Evolutionary conservation across 2,888 invertebrate species (phyloP).

Genomic region (Rhamnusium bicolor): DNA sequence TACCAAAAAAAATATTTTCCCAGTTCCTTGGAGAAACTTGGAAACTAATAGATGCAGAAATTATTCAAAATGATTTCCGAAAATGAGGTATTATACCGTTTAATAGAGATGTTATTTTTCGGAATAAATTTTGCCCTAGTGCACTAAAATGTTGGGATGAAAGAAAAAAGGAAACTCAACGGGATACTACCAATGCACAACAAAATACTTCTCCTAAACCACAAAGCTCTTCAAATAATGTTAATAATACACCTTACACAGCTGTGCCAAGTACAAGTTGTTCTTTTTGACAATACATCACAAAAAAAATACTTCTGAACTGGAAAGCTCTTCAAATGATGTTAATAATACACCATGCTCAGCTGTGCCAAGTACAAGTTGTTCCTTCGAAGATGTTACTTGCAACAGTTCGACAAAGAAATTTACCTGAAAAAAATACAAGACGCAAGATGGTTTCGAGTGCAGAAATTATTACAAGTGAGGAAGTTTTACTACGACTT

Average conservation of each 20-base stretch:
- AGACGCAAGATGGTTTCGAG: too few species aligned
- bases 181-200: too few species aligned
- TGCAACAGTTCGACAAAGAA: neutral
- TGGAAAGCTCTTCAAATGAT: too few species aligned
- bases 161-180: neutral
- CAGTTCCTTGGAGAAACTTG: constrained; percentile 40
- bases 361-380: neutral
- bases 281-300: too few species aligned
- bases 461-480: too few species aligned
- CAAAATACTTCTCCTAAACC: neutral
- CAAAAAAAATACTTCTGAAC: too few species aligned
- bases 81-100: neutral
- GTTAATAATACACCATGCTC: too few species aligned
- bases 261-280: too few species aligned
- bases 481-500: too few species aligned
- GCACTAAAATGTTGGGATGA: neutral
- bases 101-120: neutral
- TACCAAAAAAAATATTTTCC: constrained; percentile 34
- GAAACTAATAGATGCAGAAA: constrained; percentile 8
- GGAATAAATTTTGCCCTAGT: neutral
- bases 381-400: neutral
- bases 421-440: too few species aligned
- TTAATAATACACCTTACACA: neutral
- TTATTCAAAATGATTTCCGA: neutral
- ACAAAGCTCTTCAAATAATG: neutral